A percentile compares a stretch with the other conserved stretches of the same genome.
Evolutionary conservation across 35 echinoderm and acorn worm species (phyloP).

Genomic region (Eucidaris tribuloides): DNA sequence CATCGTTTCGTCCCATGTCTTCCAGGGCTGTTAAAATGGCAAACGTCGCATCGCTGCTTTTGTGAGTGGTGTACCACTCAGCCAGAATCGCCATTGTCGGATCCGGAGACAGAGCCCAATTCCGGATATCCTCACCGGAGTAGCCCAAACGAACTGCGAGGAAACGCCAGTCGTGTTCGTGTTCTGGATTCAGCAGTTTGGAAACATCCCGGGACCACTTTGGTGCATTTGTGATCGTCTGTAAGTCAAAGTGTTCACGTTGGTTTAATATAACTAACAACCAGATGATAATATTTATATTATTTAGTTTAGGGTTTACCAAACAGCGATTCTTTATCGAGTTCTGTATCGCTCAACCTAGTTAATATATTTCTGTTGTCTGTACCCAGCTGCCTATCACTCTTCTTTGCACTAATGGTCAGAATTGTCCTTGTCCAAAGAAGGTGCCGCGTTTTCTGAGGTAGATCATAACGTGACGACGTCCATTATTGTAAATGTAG

Average conservation of each 20-base stretch:
- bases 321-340: too few species aligned
- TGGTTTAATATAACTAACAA: background rate
- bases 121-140: slow-evolving; percentile 88
- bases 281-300: background rate
- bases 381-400: too few species aligned
- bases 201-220: slow-evolving; percentile 94
- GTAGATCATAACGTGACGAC: too few species aligned
- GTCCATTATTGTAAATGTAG: too few species aligned
- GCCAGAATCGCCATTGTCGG: slow-evolving; percentile 91
- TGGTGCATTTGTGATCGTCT: slow-evolving; percentile 94
- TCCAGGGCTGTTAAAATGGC: slow-evolving; percentile 84
- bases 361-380: too few species aligned
- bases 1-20: slow-evolving; percentile 92
- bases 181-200: slow-evolving; percentile 86
- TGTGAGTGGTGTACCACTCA: slow-evolving; percentile 97
- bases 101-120: slow-evolving; percentile 93
- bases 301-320: background rate
- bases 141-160: slow-evolving; percentile 84
- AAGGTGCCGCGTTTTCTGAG: too few species aligned
- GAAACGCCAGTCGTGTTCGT: slow-evolving; percentile 89
- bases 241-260: slow-evolving; percentile 1
- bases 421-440: too few species aligned
- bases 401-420: too few species aligned
- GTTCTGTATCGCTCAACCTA: too few species aligned
- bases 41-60: slow-evolving; percentile 96